These are phyloP conservation scores for Prinia subflava DNA, from an alignment of 2,113 vertebrate species.

Conservation along the genomic window DNA sequence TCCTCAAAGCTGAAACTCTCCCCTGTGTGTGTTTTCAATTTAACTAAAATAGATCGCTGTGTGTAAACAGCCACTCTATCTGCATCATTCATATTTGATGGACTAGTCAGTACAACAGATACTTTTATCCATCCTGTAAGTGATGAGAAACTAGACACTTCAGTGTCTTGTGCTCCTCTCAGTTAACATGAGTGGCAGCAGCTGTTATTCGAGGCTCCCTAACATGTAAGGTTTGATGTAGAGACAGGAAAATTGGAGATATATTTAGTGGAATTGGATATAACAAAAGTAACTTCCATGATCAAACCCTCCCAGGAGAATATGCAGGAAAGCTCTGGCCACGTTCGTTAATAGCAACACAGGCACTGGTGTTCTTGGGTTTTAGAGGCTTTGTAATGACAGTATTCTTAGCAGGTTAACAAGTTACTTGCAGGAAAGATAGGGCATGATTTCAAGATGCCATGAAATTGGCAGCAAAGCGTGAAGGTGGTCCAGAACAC, in stretches of 20 bases:
- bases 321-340: background rate
- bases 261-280: background rate
- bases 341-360: background rate
- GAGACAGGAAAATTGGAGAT: constrained; percentile 23
- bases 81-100: constrained; percentile 84
- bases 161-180: constrained; percentile 63
- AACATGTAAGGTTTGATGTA: background rate
- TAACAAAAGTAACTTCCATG: background rate
- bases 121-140: constrained; percentile 49
- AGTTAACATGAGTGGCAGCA: constrained; percentile 63
- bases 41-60: constrained; percentile 74
- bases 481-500: background rate
- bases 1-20: constrained; percentile 26
- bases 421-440: background rate
- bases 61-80: constrained; percentile 74
- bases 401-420: background rate
- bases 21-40: constrained; percentile 53
- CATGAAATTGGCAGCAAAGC: background rate
- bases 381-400: background rate
- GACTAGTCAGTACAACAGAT: constrained; percentile 77
- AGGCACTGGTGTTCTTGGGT: background rate
- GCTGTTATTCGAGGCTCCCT: constrained; percentile 51
- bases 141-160: constrained; percentile 74
- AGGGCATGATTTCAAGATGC: background rate
- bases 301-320: background rate